Base-by-base conservation (phyloP, 2,113 vertebrate genomes). In the Dicentrarchus labrax region DNA sequence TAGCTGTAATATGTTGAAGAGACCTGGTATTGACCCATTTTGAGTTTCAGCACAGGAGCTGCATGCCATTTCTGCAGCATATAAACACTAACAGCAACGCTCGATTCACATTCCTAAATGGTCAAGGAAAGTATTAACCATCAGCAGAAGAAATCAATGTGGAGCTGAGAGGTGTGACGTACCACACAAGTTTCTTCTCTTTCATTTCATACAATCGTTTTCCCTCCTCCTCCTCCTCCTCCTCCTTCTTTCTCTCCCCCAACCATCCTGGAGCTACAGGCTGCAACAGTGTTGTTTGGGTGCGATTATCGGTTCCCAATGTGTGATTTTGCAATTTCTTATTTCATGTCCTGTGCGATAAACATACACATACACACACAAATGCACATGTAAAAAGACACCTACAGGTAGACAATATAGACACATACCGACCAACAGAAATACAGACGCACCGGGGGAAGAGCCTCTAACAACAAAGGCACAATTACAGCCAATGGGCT, bases 231-330 rank as follows among this genome's bases (percentile, higher is more conserved):
- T 17, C 59, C 22, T 7, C 15, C 47, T 16, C 24, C 61, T 6
- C 12, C 43, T 24, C 54, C 39, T 21, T 24, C 4, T 15, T 47
- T 16, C 13, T 30, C 62, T 15, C 22, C 2, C 11, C 16, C 56
- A 30, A 30, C 2, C 30, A 2, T 38, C n/a, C 30, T 43, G 45
- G 45, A 82, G 70, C 67, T 82, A 38, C 11, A 82, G 83, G 83
- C 81, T 8, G n/a, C 21, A 0, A 76, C 84, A 89, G 60, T 78
- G 73, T 85, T 87, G 79, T 78, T 79, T 77, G 76, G 67, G 72
- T 89, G 86, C 74, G 80, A 86, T 83, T 87, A 80, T 86, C 65
- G 83, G 53, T 41, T 76, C 64, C 65, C 84, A 39, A 47, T 43
- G 76, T 89, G 79, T 3, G 16, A 85, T 90, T 53, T 38, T 78